Evolutionary conservation across 2,797 vertebrate species (phyloP), one percentile per base, ranked within the genome.

Genomic region (Tympanoctomys barrerae): DNA sequence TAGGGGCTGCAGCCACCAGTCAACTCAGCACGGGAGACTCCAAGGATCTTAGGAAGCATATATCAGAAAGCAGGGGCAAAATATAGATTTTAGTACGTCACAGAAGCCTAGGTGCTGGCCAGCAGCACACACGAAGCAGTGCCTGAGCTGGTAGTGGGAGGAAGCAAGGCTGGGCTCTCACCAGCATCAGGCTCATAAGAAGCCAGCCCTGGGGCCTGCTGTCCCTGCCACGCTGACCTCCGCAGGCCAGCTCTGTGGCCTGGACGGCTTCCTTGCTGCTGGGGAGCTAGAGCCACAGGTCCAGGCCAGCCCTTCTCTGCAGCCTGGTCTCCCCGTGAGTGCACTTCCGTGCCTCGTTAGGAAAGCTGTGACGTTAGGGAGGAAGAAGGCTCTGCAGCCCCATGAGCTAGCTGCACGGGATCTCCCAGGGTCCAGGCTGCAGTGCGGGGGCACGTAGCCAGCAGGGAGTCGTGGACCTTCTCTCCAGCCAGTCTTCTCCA

Each of bases 241-340:
- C 24, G 19, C 28, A 46, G 7, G 13, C 13, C 21, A 11, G 6
- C 46, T 21, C 26, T 13, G 21, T 14, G 2, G n/a, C 80, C n/a
- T 36, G 28, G 16, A 22, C 0, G 36, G 26, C 54, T 59, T 26
- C 33, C 39, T 82, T 22, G 6, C 11, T 57, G 4, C 8, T 14
- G 3, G 7, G 6, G 22, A 13, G 11, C 1, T n/a, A n/a, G n/a
- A 8, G 12, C 49, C 26, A 36, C 16, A 31, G 28, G 1, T 13
- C 8, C 39, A 13, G 21, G n/a, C 4, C 16, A 12, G 13, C 11
- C 11, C 22, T 46, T 36, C 28, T 93, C 24, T 1, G 5, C 2
- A 81, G 10, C 46, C 86, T 94, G 36, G 46, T 24, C 54, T 78
- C 31, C 13, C 24, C 33, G 5, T 46, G 33, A 57, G 52, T 18